These are phyloP conservation scores for Myripristis murdjan DNA, from an alignment of 2,797 vertebrate genomes.

Conservation along the genomic window DNA sequence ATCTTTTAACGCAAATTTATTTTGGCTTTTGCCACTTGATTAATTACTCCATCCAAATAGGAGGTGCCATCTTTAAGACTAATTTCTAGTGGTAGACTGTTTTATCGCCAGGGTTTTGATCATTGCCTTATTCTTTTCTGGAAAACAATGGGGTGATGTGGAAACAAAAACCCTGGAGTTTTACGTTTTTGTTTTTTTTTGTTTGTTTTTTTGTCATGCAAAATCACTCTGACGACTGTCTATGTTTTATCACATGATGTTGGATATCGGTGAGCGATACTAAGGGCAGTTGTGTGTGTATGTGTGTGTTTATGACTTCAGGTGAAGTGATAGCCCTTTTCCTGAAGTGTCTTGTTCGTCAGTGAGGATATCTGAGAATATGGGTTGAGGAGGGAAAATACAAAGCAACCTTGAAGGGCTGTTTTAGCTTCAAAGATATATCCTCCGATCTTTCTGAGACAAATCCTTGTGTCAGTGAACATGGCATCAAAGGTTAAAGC, in stretches of 20 bases:
- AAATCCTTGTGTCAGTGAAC: constrained; percentile 76
- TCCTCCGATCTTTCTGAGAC: constrained; percentile 78
- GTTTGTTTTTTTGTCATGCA: constrained; percentile 79
- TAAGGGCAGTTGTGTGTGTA: constrained; percentile 34
- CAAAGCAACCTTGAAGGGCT: constrained; percentile 82
- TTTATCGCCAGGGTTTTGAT: constrained; percentile 70
- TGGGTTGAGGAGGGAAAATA: constrained; percentile 57
- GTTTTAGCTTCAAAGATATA: constrained; percentile 84
- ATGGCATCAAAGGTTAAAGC: constrained; percentile 80
- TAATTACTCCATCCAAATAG: constrained; percentile 59
- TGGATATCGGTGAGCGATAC: constrained; percentile 61
- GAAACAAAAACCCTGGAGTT: constrained; percentile 54
- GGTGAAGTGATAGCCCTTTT: constrained; percentile 70
- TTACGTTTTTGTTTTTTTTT: too few relatives aligned
- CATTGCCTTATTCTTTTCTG: constrained; percentile 57
- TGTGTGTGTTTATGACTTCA: constrained; percentile 58
- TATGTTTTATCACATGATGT: constrained; percentile 74
- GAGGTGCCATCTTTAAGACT: constrained; percentile 68
- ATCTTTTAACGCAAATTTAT: constrained; percentile 67
- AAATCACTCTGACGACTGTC: constrained; percentile 78
- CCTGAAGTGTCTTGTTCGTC: constrained; percentile 71
- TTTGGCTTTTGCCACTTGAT: constrained; percentile 66
- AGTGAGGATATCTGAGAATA: constrained; percentile 58
- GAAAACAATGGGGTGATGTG: constrained; percentile 68
- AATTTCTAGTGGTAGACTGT: constrained; percentile 77